Evolutionary conservation across 2,888 invertebrate genomes (phyloP), one percentile per base, ranked within the genome.

Genomic region (Aromia moschata): DNA sequence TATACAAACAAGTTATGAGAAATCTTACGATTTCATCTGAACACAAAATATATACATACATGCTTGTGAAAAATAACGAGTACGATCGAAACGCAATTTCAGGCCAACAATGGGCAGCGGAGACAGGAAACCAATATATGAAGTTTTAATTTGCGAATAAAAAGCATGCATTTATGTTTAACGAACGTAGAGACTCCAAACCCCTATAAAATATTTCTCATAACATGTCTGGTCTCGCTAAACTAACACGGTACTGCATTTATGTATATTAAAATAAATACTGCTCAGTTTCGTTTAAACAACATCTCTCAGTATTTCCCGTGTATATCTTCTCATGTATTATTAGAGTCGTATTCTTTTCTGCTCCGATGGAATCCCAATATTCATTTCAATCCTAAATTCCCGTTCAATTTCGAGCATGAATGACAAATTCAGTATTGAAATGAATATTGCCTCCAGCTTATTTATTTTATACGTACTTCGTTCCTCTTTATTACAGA

Each of bases 341-440:
- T 75, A 76, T 74, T 75, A 76, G 73, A 73, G 67, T 67, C 76
- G 75, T 76, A 78, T 77, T 77, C 76, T 77, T 77, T 77, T 76
- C 75, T 70, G 73, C 71, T 70, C 69, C 72, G 72, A 59, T 54
- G 56, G 57, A 65, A 54, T 55, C 51, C 56, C 78, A 77, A 80
- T 80, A 80, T 81, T 80, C 80, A 80, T 81, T 79, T 78, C 80
- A 79, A 80, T 81, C 78, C 76, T 77, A 80, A 80, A 79, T 80
- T 80, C 75, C 77, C 79, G 79, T 80, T 78, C 80, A 80, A 79
- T 78, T 78, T 80, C 80, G 78, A 78, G 77, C 77, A 76, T 79
- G 80, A 79, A 80, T 79, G 80, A 76, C 76, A 77, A 80, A 80
- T 80, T 80, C 79, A 76, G 74, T 74, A 79, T 79, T 75, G 78